These are phyloP conservation scores for Anguilla anguilla DNA, from an alignment of 2,797 vertebrate species.

Conservation along the genomic window DNA sequence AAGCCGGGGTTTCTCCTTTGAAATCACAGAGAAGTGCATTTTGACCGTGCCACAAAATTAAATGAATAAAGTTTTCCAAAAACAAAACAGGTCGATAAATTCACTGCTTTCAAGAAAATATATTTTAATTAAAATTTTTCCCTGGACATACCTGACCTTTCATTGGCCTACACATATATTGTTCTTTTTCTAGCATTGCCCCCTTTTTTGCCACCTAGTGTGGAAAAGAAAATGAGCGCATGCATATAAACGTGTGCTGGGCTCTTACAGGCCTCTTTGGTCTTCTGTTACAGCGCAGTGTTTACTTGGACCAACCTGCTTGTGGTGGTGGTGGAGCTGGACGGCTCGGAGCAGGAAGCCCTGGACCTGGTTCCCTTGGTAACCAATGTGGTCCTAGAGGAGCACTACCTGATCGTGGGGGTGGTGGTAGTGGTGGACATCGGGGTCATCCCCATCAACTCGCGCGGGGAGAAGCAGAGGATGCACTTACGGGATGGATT, in stretches of 20 bases:
- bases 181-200: no score
- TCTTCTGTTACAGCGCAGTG: slow-evolving; percentile 79
- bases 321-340: slow-evolving; percentile 97
- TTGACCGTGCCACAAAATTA: no score
- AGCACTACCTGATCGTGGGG: slow-evolving; percentile 98
- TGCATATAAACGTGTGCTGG: neutral
- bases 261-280: neutral
- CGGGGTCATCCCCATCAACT: slow-evolving; percentile 99
- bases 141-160: no score
- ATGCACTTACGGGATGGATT: slow-evolving; percentile 99
- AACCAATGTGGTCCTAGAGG: slow-evolving; percentile 96
- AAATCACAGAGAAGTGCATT: no score
- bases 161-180: no score
- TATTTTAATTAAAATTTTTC: no score
- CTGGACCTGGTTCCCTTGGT: slow-evolving; percentile 98
- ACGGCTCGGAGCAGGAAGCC: slow-evolving; percentile 97
- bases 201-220: no score
- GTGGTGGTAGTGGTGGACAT: slow-evolving; percentile 98
- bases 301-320: slow-evolving; percentile 99
- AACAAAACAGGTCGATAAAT: no score
- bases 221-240: neutral
- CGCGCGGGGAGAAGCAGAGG: slow-evolving; percentile 97
- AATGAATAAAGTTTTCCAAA: no score
- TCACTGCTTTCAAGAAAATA: no score
- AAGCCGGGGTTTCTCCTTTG: no score